Conservation (phyloP, 2,113 vertebrate genomes). For the Oriolus oriolus region DNA sequence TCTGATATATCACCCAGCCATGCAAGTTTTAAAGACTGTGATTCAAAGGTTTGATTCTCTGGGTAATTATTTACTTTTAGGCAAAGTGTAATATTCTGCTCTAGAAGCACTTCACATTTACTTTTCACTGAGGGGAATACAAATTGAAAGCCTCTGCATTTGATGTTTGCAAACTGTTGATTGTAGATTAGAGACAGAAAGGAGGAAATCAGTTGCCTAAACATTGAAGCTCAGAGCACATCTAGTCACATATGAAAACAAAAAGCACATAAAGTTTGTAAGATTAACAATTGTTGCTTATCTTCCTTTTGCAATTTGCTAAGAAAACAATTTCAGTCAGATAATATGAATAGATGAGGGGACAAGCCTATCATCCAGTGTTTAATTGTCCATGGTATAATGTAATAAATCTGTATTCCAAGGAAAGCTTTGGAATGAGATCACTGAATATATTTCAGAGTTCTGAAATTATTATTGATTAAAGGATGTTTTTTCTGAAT, state of each 20-base stretch:
- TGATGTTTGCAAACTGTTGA: background rate
- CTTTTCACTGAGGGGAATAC: background rate
- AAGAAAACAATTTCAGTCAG: slow-evolving; percentile 12
- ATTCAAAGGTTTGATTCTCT: background rate
- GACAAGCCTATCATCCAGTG: background rate
- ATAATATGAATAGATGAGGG: slow-evolving; percentile 2
- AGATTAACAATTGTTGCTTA: background rate
- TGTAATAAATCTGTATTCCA: slow-evolving; percentile 24
- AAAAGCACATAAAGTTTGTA: background rate
- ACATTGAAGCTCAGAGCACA: background rate
- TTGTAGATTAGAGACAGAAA: background rate
- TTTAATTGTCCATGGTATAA: slow-evolving; percentile 22
- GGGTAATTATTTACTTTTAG: background rate
- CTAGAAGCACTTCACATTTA: background rate
- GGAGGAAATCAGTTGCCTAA: background rate
- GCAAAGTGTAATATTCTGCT: background rate
- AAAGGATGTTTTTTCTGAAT: background rate
- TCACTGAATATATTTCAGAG: background rate
- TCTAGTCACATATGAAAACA: background rate
- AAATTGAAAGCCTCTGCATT: background rate
- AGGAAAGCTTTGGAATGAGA: background rate
- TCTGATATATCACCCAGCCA: background rate
- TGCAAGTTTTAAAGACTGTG: background rate
- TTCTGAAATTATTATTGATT: slow-evolving; percentile 17
- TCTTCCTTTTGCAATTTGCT: background rate